A percentile compares a stretch with the other conserved stretches of the same genome.
phyloP scores from a whole-genome alignment of 2,797 vertebrate genomes.

The Picus viridis region DNA sequence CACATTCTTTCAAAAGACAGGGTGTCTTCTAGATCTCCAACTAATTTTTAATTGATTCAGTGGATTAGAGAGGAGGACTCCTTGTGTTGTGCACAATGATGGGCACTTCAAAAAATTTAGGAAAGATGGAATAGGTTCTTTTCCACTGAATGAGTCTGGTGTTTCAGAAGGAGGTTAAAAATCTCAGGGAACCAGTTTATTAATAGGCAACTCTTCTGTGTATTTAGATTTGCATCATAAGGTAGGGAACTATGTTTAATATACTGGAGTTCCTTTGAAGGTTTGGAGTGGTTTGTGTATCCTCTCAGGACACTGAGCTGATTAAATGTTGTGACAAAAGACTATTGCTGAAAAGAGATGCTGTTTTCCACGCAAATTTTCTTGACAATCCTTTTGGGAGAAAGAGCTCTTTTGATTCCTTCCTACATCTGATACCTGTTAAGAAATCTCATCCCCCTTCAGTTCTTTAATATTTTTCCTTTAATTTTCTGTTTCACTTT shows the following conservation, averaged over 20 bases:
- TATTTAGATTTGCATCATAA: not conserved
- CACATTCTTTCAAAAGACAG: not conserved
- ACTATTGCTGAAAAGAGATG: not conserved
- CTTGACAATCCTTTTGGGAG: not conserved
- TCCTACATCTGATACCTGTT: not conserved
- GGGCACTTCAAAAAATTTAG: not conserved
- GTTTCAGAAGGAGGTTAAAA: not conserved
- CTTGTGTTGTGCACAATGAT: not conserved
- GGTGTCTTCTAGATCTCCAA: not conserved
- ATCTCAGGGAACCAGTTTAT: not conserved
- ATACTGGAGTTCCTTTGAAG: fast-evolving
- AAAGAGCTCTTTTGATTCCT: not conserved
- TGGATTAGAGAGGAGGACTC: not conserved
- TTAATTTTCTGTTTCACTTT: not conserved
- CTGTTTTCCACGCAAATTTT: not conserved
- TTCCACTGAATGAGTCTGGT: not conserved
- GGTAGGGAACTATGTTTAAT: too few species aligned
- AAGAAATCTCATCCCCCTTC: not conserved
- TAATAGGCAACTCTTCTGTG: not conserved
- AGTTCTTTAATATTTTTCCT: not conserved
- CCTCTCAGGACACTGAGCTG: not conserved
- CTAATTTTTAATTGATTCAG: not conserved
- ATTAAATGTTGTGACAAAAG: not conserved
- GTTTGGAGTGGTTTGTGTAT: not conserved
- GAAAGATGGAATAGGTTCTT: not conserved